These are phyloP conservation scores for Heterodera schachtii DNA, from an alignment of 1,140 invertebrate genomes.

Conservation along the genomic window DNA sequence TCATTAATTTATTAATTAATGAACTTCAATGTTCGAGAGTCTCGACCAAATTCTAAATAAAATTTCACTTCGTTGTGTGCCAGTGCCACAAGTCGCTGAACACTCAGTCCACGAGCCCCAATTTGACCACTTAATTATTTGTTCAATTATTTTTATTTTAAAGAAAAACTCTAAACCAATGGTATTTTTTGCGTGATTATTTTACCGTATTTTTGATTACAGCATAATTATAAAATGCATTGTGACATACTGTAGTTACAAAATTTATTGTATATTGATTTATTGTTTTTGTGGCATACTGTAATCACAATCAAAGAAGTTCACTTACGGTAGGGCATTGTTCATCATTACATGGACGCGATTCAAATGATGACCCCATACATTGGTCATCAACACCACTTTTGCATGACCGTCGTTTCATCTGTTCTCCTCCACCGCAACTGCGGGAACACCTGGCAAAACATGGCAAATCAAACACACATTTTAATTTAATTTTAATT, in stretches of 20 bases:
- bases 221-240: no score
- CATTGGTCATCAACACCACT: constrained; percentile 16
- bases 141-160: not conserved
- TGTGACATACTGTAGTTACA: no score
- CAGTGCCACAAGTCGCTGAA: constrained; percentile 7
- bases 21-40: not conserved
- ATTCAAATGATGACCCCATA: not conserved
- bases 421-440: not conserved
- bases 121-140: constrained; percentile 6
- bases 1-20: not conserved
- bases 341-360: constrained; percentile 6
- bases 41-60: not conserved
- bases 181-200: no score
- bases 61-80: not conserved
- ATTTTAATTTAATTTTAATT: not conserved
- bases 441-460: not conserved
- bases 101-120: constrained; percentile 16
- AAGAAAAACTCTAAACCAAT: no score
- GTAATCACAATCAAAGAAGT: no score
- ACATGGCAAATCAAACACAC: no score
- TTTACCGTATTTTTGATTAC: no score
- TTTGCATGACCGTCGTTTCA: not conserved
- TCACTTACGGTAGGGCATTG: constrained; percentile 8
- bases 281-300: no score
- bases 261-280: no score